phyloP scores from a whole-genome alignment of 1,140 invertebrate genomes.

The Drosophila lowei region DNA sequence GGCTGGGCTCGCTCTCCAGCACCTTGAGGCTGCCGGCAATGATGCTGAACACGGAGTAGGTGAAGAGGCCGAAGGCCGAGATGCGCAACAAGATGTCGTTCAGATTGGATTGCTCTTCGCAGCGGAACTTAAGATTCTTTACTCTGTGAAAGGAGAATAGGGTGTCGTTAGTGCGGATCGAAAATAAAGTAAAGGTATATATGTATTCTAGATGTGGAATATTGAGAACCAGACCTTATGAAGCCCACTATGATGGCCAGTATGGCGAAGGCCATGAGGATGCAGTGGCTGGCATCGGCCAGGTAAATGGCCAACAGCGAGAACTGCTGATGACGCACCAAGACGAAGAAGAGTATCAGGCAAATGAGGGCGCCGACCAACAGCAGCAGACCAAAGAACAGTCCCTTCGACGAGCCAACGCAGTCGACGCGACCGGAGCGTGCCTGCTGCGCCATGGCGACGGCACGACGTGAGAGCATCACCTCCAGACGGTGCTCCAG shows the following conservation, averaged over 20 bases:
- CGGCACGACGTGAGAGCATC: constrained; percentile 91
- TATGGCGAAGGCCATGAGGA: constrained; percentile 93
- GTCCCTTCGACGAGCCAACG: constrained; percentile 94
- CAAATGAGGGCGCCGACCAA: constrained; percentile 96
- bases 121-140: constrained; percentile 93
- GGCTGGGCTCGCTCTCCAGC: constrained; percentile 92
- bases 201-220: background rate
- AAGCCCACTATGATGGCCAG: constrained; percentile 95
- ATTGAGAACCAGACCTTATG: constrained; percentile 86
- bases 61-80: constrained; percentile 95
- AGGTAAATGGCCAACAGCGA: constrained; percentile 93
- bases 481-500: constrained; percentile 92
- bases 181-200: background rate
- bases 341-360: constrained; percentile 96
- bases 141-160: constrained; percentile 86
- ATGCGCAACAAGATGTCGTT: constrained; percentile 95
- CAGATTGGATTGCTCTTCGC: constrained; percentile 93
- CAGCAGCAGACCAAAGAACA: constrained; percentile 96
- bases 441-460: constrained; percentile 91
- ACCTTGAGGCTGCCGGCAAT: constrained; percentile 93
- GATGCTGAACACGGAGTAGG: constrained; percentile 96
- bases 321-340: constrained; percentile 92
- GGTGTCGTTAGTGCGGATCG: background rate
- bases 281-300: constrained; percentile 94
- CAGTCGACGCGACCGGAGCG: constrained; percentile 93